Base-by-base conservation (phyloP, 2,888 invertebrate genomes). In the Apodemia hepburni region DNA sequence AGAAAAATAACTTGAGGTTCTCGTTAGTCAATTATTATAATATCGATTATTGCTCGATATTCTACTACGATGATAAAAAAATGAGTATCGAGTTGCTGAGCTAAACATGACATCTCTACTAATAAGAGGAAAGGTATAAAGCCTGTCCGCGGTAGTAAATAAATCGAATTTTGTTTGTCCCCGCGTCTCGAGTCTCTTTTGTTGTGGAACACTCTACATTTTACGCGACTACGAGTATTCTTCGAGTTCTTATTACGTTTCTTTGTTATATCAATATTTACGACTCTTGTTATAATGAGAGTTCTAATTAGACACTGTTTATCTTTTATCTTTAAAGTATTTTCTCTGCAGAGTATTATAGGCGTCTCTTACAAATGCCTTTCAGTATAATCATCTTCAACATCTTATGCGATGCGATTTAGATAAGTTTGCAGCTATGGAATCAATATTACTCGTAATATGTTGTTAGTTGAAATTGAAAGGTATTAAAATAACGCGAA, bases 81-180 rank as follows among this genome's bases (percentile, higher is more conserved):
- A 0, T 15, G 42, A 42, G 15, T 42, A 42, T 42, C 42, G 42
- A 42, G 42, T 42, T 1, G 42, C 15, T 3, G 35, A 11, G 27
- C 12, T 51, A 18, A 22, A 11, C 51, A 22, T 12, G 22, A 7
- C 51, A 22, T 51, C 51, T 22, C 51, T 51, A 70, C 70, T 71
- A 72, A 72, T 71, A 72, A 69, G 70, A 68, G 64, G 58, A 61
- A 61, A 68, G 70, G 69, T 69, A 69, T 66, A 69, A 64, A 70
- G 71, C 65, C 60, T 64, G 67, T 63, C 67, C 66, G 63, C 60
- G 64, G 60, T 58, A 65, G 68, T 71, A 73, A 74, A 78, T 78
- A 78, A 78, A 79, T 79, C 73, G 73, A 77, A 78, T 79, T 77
- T 74, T 71, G 72, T 72, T 69, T 70, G 69, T 73, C 72, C 65